These are phyloP conservation scores for Bilobella aurantiaca DNA, from an alignment of 1,140 invertebrate genomes.

Conservation along the genomic window DNA sequence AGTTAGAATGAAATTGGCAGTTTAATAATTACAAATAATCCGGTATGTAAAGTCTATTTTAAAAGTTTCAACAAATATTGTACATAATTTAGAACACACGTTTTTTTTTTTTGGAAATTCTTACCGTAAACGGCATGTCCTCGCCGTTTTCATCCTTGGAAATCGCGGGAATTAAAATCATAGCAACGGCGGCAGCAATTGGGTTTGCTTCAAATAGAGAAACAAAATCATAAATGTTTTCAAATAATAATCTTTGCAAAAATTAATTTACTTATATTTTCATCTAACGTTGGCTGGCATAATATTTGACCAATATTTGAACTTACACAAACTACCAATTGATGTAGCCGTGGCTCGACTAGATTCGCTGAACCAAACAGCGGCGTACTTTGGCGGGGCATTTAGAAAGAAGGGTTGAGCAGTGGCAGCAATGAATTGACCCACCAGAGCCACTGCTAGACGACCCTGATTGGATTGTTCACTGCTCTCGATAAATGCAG, in stretches of 20 bases:
- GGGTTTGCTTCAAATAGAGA: conserved; percentile 19
- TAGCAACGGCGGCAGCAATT: conserved; percentile 16
- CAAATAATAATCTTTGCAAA: too few species aligned
- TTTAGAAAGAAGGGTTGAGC: conserved; percentile 26
- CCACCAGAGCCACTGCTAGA: conserved; percentile 11
- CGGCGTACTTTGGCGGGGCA: conserved; percentile 24
- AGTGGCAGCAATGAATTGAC: conserved; percentile 26
- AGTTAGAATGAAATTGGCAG: neutral
- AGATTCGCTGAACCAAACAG: conserved; percentile 27
- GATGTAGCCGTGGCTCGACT: conserved; percentile 18
- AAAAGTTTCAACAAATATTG: too few species aligned
- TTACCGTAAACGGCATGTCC: conserved; percentile 23
- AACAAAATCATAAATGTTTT: neutral
- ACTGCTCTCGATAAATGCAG: conserved; percentile 14
- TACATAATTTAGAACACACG: too few species aligned
- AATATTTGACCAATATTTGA: neutral
- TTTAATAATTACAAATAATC: neutral
- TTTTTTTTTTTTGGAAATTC: too few species aligned
- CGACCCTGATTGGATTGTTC: neutral
- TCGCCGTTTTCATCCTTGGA: conserved; percentile 11
- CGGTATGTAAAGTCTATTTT: too few species aligned
- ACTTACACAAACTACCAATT: conserved; percentile 22
- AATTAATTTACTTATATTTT: neutral
- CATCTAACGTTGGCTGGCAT: neutral
- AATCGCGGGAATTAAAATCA: conserved; percentile 18